Percentiles rank a stretch among this genome's conserved stretches.
Conservation (phyloP, 2,888 invertebrate genomes). For the Acanthopleura granulata region DNA sequence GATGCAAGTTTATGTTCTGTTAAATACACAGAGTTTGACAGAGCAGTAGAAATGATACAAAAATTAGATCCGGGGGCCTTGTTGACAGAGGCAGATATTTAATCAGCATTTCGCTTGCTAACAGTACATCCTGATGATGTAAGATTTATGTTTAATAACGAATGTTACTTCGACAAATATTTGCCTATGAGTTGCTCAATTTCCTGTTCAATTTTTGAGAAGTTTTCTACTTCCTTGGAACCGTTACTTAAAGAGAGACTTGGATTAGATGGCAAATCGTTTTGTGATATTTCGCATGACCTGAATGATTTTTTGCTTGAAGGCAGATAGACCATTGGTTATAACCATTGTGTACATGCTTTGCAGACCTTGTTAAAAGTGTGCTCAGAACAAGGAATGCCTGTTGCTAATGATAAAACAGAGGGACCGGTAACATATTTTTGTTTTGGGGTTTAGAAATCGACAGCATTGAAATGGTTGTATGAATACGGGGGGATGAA, state of each 20-base stretch:
- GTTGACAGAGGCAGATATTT: not conserved
- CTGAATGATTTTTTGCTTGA: slow-evolving; percentile 15
- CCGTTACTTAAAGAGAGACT: not conserved
- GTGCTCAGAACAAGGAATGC: slow-evolving; percentile 7
- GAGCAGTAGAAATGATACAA: not conserved
- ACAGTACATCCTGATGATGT: not conserved
- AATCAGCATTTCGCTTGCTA: not conserved
- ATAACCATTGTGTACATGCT: not conserved
- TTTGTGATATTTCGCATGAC: not conserved
- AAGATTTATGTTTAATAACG: not conserved
- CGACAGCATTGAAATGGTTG: not conserved
- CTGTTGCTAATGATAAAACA: slow-evolving; percentile 9
- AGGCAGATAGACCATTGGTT: not conserved
- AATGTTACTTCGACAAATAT: slow-evolving; percentile 17
- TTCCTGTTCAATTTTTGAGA: slow-evolving; percentile 18
- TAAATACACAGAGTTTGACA: not conserved
- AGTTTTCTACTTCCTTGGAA: slow-evolving; percentile 14
- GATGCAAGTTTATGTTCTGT: not conserved
- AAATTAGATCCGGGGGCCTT: not conserved
- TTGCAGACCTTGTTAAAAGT: not conserved
- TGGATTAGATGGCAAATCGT: too few relatives aligned
- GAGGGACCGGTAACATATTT: slow-evolving; percentile 5
- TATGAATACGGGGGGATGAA: not conserved
- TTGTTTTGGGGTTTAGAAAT: slow-evolving; percentile 8
- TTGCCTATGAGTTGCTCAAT: slow-evolving; percentile 22